Evolutionary conservation across 2,113 vertebrate species (phyloP).

Genomic region (Brienomyrus brachyistius): DNA sequence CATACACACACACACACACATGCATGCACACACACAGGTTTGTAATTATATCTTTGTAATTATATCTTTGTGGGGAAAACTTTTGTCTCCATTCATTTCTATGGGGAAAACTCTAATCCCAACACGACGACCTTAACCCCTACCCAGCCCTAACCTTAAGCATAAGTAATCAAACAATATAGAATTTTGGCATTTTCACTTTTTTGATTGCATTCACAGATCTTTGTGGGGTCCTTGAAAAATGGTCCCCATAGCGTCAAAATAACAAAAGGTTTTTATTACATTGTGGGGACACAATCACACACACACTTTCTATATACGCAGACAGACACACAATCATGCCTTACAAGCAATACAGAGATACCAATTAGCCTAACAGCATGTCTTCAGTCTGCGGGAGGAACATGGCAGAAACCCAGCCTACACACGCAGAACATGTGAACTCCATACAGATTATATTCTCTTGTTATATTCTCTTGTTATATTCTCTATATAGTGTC

Average conservation of each 20-base stretch:
- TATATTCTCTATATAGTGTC: not conserved
- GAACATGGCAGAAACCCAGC: not conserved
- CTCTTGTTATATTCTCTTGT: too few relatives aligned
- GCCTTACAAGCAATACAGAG: not conserved
- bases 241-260: too few relatives aligned
- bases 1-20: not conserved
- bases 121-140: too few relatives aligned
- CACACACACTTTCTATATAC: not conserved
- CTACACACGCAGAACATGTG: not conserved
- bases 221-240: too few relatives aligned
- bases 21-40: not conserved
- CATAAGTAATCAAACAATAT: too few relatives aligned
- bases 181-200: too few relatives aligned
- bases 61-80: not conserved
- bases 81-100: too few relatives aligned
- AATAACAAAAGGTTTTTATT: too few relatives aligned
- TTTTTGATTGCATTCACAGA: too few relatives aligned
- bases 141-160: too few relatives aligned
- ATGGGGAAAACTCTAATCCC: too few relatives aligned
- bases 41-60: not conserved
- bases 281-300: not conserved
- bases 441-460: not conserved
- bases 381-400: not conserved
- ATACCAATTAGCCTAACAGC: not conserved
- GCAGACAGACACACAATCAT: not conserved